Conservation (phyloP, 1,140 invertebrate species). For the Camponotus floridanus region DNA sequence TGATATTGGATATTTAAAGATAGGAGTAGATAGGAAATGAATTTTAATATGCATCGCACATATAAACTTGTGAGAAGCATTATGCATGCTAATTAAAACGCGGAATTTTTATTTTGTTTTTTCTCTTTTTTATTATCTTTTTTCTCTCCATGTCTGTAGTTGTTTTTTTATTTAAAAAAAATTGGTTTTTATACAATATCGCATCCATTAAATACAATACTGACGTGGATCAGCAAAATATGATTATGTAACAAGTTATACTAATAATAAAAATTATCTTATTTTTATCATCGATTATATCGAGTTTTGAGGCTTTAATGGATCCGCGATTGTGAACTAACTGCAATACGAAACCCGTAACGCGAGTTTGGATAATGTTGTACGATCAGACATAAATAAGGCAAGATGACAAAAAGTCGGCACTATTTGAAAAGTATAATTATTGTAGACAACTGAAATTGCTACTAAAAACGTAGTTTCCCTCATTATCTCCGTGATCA, state of each 20-base stretch:
- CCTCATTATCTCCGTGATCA: conserved; percentile 23
- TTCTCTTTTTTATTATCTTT: neutral
- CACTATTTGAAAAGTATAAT: conserved; percentile 27
- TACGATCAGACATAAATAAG: conserved; percentile 20
- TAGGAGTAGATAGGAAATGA: neutral
- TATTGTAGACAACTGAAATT: neutral
- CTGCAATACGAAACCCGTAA: conserved; percentile 18
- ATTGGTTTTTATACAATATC: neutral
- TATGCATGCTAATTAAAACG: neutral
- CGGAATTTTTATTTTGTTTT: neutral
- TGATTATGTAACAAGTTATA: neutral
- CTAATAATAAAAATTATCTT: neutral
- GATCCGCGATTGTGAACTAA: neutral
- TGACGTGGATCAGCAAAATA: neutral
- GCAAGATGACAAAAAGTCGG: conserved; percentile 24
- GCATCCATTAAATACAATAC: too few relatives aligned
- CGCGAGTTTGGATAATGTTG: neutral
- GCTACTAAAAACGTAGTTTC: neutral
- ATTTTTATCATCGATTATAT: neutral
- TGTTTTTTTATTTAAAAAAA: too few relatives aligned
- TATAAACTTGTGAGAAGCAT: neutral
- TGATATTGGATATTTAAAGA: neutral
- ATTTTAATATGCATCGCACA: neutral
- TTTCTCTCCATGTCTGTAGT: too few relatives aligned
- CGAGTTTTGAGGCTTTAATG: conserved; percentile 28